Evolutionary conservation across 1,140 invertebrate species (phyloP).

Genomic region (Drosophila arawakana): DNA sequence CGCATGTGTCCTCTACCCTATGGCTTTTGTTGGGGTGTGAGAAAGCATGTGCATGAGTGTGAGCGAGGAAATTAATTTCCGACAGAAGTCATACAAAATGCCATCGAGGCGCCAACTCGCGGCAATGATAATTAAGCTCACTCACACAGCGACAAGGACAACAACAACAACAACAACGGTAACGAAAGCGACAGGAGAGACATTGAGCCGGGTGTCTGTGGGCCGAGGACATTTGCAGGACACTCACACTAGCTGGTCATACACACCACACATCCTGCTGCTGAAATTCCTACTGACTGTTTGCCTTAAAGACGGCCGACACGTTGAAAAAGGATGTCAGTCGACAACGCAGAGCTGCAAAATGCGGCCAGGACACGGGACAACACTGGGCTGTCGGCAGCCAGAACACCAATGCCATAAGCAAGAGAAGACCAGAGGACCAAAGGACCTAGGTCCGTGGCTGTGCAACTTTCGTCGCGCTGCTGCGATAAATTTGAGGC

Average conservation of each 20-base stretch:
- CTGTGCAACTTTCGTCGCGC: constrained; percentile 64
- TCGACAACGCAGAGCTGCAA: constrained; percentile 12
- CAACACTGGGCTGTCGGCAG: constrained; percentile 2
- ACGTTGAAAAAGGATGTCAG: constrained; percentile 64
- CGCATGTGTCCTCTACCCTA: constrained; percentile 6
- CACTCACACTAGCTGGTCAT: constrained; percentile 17
- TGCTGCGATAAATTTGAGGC: constrained; percentile 77
- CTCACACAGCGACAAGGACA: constrained; percentile 27
- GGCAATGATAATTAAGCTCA: constrained; percentile 74
- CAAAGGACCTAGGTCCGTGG: constrained; percentile 28
- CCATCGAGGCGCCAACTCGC: constrained; percentile 61
- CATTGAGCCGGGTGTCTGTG: constrained; percentile 18
- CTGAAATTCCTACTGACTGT: constrained; percentile 39
- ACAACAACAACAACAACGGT: background rate
- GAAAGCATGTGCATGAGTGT: constrained; percentile 38
- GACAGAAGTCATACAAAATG: constrained; percentile 80
- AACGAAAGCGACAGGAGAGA: constrained; percentile 11
- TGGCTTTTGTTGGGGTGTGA: constrained; percentile 1
- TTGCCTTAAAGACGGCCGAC: constrained; percentile 71
- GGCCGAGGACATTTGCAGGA: constrained; percentile 15
- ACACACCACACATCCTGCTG: constrained; percentile 38
- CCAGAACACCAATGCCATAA: constrained; percentile 32
- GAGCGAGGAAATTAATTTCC: constrained; percentile 80
- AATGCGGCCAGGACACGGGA: constrained; percentile 20
- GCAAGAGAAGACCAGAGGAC: constrained; percentile 45